Percentiles rank a stretch among this genome's conserved stretches.
These are phyloP conservation scores for Morelia viridis DNA, from an alignment of 2,797 vertebrate genomes.

Conservation along the genomic window DNA sequence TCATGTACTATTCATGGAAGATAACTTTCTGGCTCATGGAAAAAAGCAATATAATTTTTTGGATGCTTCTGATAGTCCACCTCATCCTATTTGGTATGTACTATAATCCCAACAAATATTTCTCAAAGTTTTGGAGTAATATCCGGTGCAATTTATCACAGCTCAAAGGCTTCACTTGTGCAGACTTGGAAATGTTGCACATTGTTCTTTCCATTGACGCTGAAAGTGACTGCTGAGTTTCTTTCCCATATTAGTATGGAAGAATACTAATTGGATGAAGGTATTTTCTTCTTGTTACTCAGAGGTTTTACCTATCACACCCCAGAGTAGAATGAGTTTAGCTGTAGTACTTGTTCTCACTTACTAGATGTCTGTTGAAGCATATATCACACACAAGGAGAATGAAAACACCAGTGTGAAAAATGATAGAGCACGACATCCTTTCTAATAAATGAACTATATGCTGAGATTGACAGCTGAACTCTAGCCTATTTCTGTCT, in stretches of 20 bases:
- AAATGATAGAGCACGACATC: not conserved
- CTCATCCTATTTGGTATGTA: constrained; percentile 42
- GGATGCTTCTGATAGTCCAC: constrained; percentile 32
- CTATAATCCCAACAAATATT: constrained; percentile 33
- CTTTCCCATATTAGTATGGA: constrained; percentile 18
- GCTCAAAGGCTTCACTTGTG: constrained; percentile 30
- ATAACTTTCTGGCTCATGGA: constrained; percentile 33
- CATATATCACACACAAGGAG: not conserved
- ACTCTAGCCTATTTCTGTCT: not conserved
- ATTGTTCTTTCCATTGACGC: constrained; percentile 39
- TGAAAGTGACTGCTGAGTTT: constrained; percentile 30
- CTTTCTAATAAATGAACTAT: not conserved
- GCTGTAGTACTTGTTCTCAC: not conserved
- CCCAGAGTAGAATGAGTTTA: constrained; percentile 4
- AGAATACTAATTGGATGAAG: constrained; percentile 12
- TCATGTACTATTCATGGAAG: constrained; percentile 28
- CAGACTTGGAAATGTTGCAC: constrained; percentile 41
- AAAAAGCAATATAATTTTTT: constrained; percentile 47
- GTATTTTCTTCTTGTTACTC: constrained; percentile 19
- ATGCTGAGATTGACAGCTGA: not conserved
- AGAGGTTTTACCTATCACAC: constrained; percentile 7
- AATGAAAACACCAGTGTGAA: not conserved
- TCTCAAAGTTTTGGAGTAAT: constrained; percentile 37
- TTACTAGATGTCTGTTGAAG: constrained; percentile 30
- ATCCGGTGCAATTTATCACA: constrained; percentile 42